Percentiles rank a stretch among this genome's conserved stretches.
Conservation (phyloP, 2,888 invertebrate genomes). For the Drosophila pseudotalamancana region DNA sequence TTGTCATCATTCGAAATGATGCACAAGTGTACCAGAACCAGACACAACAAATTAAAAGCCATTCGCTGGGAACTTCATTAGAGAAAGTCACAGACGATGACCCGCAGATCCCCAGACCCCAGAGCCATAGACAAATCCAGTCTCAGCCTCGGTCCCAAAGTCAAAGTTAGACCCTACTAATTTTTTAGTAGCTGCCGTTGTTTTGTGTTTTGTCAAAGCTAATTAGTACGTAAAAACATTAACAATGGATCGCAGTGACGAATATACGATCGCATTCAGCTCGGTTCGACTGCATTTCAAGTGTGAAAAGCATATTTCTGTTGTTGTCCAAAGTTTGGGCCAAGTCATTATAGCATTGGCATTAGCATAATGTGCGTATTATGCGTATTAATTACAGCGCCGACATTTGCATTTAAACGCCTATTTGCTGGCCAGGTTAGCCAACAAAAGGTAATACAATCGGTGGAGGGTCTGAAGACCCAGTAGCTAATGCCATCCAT, state of each 20-base stretch:
- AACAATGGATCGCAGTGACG: slow-evolving; percentile 70
- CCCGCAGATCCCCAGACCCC: slow-evolving; percentile 42
- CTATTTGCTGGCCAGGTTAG: slow-evolving; percentile 62
- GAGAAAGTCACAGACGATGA: slow-evolving; percentile 71
- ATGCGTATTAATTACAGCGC: slow-evolving; percentile 80
- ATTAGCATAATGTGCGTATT: slow-evolving; percentile 79
- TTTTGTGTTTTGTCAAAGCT: slow-evolving; percentile 80
- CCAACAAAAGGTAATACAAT: slow-evolving; percentile 20
- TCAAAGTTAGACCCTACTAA: slow-evolving; percentile 55
- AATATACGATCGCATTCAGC: slow-evolving; percentile 61
- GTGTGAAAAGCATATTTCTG: slow-evolving; percentile 71
- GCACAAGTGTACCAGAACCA: slow-evolving; percentile 55
- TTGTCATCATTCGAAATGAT: slow-evolving; percentile 64
- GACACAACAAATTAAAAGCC: slow-evolving; percentile 62
- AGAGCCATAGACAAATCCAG: background rate
- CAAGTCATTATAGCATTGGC: slow-evolving; percentile 68
- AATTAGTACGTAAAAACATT: slow-evolving; percentile 79
- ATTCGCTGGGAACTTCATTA: slow-evolving; percentile 74
- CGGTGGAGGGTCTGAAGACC: slow-evolving; percentile 57
- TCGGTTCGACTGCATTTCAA: slow-evolving; percentile 44
- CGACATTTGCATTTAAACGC: slow-evolving; percentile 79
- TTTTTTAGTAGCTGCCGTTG: slow-evolving; percentile 71
- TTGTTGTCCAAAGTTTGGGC: slow-evolving; percentile 35
- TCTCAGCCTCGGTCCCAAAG: background rate
- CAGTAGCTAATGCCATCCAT: slow-evolving; percentile 59